These are phyloP conservation scores for Epizoanthus fatuus DNA, from an alignment of 92 coral and sea anemone species.

Conservation along the genomic window DNA sequence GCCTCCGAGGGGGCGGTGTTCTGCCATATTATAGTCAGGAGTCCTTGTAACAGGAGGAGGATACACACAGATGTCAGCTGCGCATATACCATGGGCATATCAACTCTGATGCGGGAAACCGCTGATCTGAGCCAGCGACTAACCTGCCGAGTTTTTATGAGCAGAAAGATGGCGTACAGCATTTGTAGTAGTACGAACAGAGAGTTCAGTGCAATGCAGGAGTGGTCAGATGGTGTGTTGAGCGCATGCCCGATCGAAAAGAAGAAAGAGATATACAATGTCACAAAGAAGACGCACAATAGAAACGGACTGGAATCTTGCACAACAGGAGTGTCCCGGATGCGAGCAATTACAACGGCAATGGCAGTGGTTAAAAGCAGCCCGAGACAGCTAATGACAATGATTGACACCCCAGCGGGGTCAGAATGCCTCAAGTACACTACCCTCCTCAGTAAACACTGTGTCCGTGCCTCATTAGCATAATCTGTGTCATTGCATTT, in stretches of 20 bases:
- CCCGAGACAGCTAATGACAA: slow-evolving; percentile 73
- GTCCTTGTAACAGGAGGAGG: slow-evolving; percentile 60
- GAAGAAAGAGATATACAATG: slow-evolving; percentile 67
- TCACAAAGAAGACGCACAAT: slow-evolving; percentile 62
- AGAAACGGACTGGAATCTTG: slow-evolving; percentile 72
- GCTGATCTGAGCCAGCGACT: slow-evolving; percentile 68
- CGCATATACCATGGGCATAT: slow-evolving; percentile 61
- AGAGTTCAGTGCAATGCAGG: slow-evolving; percentile 67
- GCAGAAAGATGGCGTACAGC: slow-evolving; percentile 73
- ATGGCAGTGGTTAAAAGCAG: slow-evolving; percentile 63
- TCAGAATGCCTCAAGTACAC: slow-evolving; percentile 71
- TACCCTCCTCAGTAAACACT: slow-evolving; percentile 67
- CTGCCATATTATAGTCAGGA: slow-evolving; percentile 84
- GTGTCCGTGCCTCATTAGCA: slow-evolving; percentile 74
- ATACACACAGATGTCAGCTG: slow-evolving; percentile 60
- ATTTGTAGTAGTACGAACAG: slow-evolving; percentile 58
- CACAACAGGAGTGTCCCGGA: slow-evolving; percentile 78
- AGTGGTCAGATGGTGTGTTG: slow-evolving; percentile 67
- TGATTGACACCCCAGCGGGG: slow-evolving; percentile 77
- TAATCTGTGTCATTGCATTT: slow-evolving; percentile 84
- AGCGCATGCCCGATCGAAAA: slow-evolving; percentile 63
- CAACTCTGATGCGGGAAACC: slow-evolving; percentile 58
- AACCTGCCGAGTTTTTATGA: slow-evolving; percentile 82
- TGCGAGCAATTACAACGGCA: slow-evolving; percentile 57
- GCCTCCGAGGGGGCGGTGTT: slow-evolving; percentile 61